Evolutionary conservation across 2,888 invertebrate species (phyloP).

Genomic region (Eupeodes luniger): DNA sequence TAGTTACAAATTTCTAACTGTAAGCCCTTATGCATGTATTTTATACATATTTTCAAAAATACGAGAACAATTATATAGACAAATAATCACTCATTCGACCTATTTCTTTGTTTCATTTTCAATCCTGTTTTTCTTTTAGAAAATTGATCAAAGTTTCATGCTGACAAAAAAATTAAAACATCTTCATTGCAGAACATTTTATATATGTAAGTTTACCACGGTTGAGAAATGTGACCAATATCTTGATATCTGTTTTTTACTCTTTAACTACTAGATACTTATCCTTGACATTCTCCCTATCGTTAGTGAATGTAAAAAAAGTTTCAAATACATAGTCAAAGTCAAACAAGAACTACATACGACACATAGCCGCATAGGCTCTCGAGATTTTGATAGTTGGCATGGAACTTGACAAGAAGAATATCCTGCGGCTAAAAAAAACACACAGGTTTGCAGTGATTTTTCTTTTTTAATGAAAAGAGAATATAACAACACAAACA

Average conservation of each 20-base stretch:
- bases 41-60: too few species aligned
- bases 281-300: slow-evolving; percentile 55
- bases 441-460: slow-evolving; percentile 17
- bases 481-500: neutral
- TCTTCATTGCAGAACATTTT: neutral
- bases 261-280: slow-evolving; percentile 18
- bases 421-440: slow-evolving; percentile 27
- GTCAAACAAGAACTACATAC: slow-evolving; percentile 19
- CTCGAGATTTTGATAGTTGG: slow-evolving; percentile 52
- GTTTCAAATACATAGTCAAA: slow-evolving; percentile 21
- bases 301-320: neutral
- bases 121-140: neutral
- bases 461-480: slow-evolving; percentile 22
- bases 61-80: too few species aligned
- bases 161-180: neutral
- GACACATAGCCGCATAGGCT: slow-evolving; percentile 39
- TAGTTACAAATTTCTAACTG: too few species aligned
- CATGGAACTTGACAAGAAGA: slow-evolving; percentile 1
- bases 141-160: slow-evolving; percentile 3
- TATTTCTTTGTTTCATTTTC: neutral
- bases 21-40: too few species aligned
- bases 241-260: neutral
- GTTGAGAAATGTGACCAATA: slow-evolving; percentile 3
- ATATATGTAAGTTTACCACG: neutral
- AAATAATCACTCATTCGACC: too few species aligned